Conservation (phyloP, 2,888 invertebrate species). For the Spialia ferax region DNA sequence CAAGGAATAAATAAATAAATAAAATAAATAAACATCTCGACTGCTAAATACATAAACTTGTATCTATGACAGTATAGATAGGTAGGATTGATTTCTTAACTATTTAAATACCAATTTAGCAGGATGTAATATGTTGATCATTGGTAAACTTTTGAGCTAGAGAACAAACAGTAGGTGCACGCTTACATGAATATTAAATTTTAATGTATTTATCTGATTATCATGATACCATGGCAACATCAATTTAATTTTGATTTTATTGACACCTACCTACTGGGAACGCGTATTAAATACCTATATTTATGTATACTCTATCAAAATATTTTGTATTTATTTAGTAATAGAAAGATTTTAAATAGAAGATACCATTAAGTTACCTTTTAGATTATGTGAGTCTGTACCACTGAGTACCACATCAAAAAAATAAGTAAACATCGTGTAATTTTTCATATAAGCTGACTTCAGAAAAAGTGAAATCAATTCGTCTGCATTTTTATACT, state of each 20-base stretch:
- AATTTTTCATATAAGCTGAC: too few relatives aligned
- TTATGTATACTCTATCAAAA: too few relatives aligned
- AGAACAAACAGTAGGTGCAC: constrained; percentile 48
- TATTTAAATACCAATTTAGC: constrained; percentile 54
- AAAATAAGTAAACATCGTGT: too few relatives aligned
- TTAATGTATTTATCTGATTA: constrained; percentile 44
- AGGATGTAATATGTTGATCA: constrained; percentile 64
- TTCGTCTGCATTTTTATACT: too few relatives aligned
- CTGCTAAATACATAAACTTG: background rate
- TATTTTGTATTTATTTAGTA: too few relatives aligned
- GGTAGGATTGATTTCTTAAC: constrained; percentile 4
- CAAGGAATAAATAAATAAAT: too few relatives aligned
- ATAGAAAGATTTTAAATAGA: too few relatives aligned
- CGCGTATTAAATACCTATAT: background rate
- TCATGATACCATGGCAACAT: constrained; percentile 25
- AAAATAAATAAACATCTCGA: too few relatives aligned
- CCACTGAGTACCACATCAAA: too few relatives aligned
- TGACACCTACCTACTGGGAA: background rate
- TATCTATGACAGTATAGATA: background rate
- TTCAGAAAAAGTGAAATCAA: too few relatives aligned
- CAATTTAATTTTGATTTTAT: background rate
- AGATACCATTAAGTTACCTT: too few relatives aligned
- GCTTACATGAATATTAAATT: constrained; percentile 35
- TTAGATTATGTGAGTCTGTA: too few relatives aligned
- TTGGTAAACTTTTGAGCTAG: constrained; percentile 51